Evolutionary conservation across 2,888 invertebrate species (phyloP).

Genomic region (Ornithoptera priamus): DNA sequence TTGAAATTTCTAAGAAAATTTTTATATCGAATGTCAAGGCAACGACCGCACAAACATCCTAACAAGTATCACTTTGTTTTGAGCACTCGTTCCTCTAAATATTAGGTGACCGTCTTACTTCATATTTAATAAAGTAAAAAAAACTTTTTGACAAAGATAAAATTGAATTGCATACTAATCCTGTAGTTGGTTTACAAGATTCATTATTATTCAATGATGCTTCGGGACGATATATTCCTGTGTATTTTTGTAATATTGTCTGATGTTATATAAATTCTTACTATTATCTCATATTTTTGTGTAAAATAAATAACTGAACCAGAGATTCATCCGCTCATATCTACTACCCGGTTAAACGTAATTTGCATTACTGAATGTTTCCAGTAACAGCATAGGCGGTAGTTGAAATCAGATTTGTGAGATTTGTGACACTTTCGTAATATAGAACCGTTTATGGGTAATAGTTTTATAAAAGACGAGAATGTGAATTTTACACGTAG

Average conservation of each 20-base stretch:
- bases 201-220: too few relatives aligned
- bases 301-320: background rate
- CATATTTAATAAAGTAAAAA: too few relatives aligned
- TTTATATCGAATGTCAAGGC: too few relatives aligned
- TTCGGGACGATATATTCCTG: too few relatives aligned
- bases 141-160: too few relatives aligned
- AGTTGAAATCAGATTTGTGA: slow-evolving; percentile 20
- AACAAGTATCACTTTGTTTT: too few relatives aligned
- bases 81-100: too few relatives aligned
- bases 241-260: background rate
- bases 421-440: slow-evolving; percentile 15
- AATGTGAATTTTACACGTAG: background rate
- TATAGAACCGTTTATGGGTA: slow-evolving; percentile 2
- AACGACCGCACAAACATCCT: too few relatives aligned
- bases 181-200: too few relatives aligned
- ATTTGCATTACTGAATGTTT: slow-evolving; percentile 22
- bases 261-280: background rate
- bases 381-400: slow-evolving; percentile 6
- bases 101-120: too few relatives aligned
- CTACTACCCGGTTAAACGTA: slow-evolving; percentile 17
- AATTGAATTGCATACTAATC: too few relatives aligned
- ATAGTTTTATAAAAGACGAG: slow-evolving; percentile 2
- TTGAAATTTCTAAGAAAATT: too few relatives aligned
- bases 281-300: background rate
- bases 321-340: slow-evolving; percentile 9